Percentiles rank a stretch among this genome's conserved stretches.
Evolutionary conservation across 2,113 vertebrate species (phyloP).

Genomic region (Peromyscus maniculatus): DNA sequence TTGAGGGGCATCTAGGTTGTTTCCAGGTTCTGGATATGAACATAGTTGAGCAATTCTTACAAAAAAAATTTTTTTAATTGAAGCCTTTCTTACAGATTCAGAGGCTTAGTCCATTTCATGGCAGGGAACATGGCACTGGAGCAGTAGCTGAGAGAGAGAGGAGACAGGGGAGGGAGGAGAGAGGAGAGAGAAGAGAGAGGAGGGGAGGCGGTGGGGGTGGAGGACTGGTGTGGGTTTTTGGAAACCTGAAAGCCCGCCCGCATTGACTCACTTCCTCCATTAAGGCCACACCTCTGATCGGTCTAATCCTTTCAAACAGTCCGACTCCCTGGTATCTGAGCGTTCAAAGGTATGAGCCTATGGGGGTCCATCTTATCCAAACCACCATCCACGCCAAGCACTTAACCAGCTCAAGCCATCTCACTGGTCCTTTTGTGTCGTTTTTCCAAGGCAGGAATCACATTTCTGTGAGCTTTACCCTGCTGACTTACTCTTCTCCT

Average conservation of each 20-base stretch:
- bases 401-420: neutral
- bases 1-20: no score
- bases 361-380: neutral
- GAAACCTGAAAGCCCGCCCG: neutral
- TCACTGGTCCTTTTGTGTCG: neutral
- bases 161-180: no score
- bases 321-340: neutral
- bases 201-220: neutral
- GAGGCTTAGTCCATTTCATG: neutral
- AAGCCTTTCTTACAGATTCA: neutral
- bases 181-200: neutral
- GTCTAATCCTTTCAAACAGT: neutral
- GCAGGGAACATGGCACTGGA: neutral
- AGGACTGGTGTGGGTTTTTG: neutral
- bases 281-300: neutral
- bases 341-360: neutral
- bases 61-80: neutral
- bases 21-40: no score
- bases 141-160: neutral
- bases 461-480: neutral
- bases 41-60: neutral
- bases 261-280: neutral
- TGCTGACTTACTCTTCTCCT: neutral
- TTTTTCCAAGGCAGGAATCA: neutral
- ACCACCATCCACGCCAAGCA: neutral